These are phyloP conservation scores for Acanthurus tractus DNA, from an alignment of 2,797 vertebrate genomes.

Conservation along the genomic window DNA sequence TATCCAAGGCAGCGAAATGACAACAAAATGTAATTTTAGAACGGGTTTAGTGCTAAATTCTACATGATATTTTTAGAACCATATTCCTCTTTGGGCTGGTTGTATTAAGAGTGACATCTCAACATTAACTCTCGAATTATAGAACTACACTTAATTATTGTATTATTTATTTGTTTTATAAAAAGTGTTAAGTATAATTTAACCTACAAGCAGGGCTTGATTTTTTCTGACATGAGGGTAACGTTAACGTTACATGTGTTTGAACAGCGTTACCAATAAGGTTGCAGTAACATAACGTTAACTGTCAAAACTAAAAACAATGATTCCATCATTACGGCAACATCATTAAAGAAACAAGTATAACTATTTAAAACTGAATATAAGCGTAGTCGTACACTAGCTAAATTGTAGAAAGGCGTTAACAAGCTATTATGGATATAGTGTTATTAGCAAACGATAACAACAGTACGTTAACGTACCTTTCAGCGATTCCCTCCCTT, in stretches of 20 bases:
- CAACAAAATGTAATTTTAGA: not conserved
- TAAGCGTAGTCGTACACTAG: not conserved
- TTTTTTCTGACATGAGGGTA: no score
- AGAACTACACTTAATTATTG: accelerated
- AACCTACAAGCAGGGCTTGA: not conserved
- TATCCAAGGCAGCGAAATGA: not conserved
- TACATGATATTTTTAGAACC: no score
- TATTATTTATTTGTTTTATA: not conserved
- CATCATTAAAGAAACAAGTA: not conserved
- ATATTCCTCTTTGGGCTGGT: not conserved
- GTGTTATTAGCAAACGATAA: constrained; percentile 4
- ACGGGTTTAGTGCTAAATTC: no score
- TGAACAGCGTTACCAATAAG: not conserved
- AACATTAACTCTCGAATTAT: not conserved
- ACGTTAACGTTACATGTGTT: not conserved
- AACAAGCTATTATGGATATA: not conserved
- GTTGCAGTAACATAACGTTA: not conserved
- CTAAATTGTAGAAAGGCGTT: not conserved
- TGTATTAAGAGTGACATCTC: not conserved
- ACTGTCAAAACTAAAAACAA: not conserved
- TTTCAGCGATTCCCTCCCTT: constrained; percentile 19
- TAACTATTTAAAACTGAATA: not conserved
- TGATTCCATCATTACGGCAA: not conserved
- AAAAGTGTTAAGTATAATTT: no score
- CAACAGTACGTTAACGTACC: constrained; percentile 45